phyloP scores from a whole-genome alignment of 2,113 vertebrate species.

The Saccopteryx leptura region DNA sequence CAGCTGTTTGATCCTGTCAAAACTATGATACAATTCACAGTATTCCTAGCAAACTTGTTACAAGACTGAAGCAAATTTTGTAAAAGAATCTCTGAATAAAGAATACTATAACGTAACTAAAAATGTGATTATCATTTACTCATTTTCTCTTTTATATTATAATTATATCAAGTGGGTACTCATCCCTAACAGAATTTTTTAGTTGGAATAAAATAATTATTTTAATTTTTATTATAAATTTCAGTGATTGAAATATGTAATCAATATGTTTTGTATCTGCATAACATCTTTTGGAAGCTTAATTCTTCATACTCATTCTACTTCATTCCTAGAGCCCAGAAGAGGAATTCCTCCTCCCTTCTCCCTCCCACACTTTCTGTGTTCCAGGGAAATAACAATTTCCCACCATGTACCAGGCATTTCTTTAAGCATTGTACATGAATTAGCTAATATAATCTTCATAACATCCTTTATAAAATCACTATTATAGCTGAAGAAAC shows the following conservation, averaged over 20 bases:
- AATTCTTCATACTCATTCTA: not conserved
- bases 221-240: conserved; percentile 29
- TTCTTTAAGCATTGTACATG: not conserved
- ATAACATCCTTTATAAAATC: not conserved
- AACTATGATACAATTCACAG: not conserved
- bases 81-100: conserved; percentile 38
- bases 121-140: conserved; percentile 24
- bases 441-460: not conserved
- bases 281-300: not conserved
- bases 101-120: not conserved
- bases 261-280: not conserved
- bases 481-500: not conserved
- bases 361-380: not conserved
- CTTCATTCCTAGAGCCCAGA: not conserved
- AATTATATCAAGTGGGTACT: not conserved
- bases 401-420: not conserved
- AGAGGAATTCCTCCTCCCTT: not conserved
- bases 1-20: not conserved
- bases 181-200: not conserved
- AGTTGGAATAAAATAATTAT: not conserved
- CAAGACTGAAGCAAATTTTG: not conserved
- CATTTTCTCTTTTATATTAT: not conserved
- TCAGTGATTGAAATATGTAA: not conserved
- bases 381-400: not conserved
- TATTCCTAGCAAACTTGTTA: not conserved